Percentiles rank a stretch among this genome's conserved stretches.
Conservation (phyloP, 1,140 invertebrate genomes). For the Nasonia giraulti region DNA sequence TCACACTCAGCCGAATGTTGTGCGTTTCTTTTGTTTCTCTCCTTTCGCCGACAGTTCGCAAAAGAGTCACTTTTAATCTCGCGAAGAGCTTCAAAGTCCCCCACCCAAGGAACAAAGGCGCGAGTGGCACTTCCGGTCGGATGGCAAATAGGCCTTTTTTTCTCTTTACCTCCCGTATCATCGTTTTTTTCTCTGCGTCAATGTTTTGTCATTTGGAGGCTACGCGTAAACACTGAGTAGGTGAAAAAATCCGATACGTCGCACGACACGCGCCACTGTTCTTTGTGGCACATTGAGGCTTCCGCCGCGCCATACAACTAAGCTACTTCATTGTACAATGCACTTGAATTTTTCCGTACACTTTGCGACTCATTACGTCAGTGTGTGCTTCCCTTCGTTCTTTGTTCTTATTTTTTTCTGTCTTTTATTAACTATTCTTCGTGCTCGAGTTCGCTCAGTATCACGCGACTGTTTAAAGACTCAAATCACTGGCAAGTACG, state of each 20-base stretch:
- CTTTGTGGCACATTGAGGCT: slow-evolving; percentile 60
- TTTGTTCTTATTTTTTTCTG: not conserved
- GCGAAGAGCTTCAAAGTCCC: slow-evolving; percentile 48
- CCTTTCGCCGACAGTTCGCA: not conserved
- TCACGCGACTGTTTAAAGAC: slow-evolving; percentile 53
- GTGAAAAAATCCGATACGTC: slow-evolving; percentile 49
- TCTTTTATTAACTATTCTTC: not conserved
- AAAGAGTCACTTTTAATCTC: slow-evolving; percentile 57
- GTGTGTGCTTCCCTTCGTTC: slow-evolving; percentile 15
- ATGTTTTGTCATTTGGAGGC: not conserved
- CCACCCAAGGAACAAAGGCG: slow-evolving; percentile 54
- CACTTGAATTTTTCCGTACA: slow-evolving; percentile 53
- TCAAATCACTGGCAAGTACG: slow-evolving; percentile 72
- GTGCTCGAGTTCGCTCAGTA: slow-evolving; percentile 19
- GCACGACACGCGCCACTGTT: slow-evolving; percentile 57
- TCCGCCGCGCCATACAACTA: slow-evolving; percentile 63
- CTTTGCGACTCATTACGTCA: slow-evolving; percentile 27
- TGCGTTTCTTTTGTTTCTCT: slow-evolving; percentile 27
- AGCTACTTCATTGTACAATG: slow-evolving; percentile 65
- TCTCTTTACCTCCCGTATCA: slow-evolving; percentile 21
- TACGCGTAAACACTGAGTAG: slow-evolving; percentile 3
- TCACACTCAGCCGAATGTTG: slow-evolving; percentile 19
- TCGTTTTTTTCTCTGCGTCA: slow-evolving; percentile 5
- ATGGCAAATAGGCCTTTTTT: slow-evolving; percentile 37
- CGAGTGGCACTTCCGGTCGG: slow-evolving; percentile 48